These are phyloP conservation scores for Pollenia labialis DNA, from an alignment of 2,888 invertebrate species.

Conservation along the genomic window DNA sequence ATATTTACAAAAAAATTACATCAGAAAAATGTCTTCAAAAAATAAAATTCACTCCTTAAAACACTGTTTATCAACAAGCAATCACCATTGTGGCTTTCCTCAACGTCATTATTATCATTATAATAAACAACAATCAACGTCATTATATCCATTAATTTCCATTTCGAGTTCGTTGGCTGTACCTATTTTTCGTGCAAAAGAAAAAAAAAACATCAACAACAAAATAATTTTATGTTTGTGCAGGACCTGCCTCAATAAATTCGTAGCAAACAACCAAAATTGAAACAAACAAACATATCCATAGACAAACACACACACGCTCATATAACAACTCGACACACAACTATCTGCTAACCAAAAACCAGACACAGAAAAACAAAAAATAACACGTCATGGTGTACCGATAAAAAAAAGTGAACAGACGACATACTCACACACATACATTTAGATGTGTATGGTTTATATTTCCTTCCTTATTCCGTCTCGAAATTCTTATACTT, in stretches of 20 bases:
- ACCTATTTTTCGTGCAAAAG: conserved; percentile 80
- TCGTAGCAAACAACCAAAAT: conserved; percentile 70
- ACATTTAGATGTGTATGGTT: conserved; percentile 48
- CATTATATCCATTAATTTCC: conserved; percentile 62
- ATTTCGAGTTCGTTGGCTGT: conserved; percentile 82
- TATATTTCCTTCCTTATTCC: conserved; percentile 74
- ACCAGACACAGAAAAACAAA: conserved; percentile 52
- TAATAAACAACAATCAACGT: conserved; percentile 48
- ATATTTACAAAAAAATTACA: no score
- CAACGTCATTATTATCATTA: conserved; percentile 15
- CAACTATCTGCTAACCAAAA: conserved; percentile 32
- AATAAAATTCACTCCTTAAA: conserved; percentile 17
- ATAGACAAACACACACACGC: conserved; percentile 38
- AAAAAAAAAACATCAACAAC: conserved; percentile 46
- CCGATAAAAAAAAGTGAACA: conserved; percentile 26
- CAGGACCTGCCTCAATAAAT: conserved; percentile 83
- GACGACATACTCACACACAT: conserved; percentile 33
- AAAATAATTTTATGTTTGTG: conserved; percentile 72
- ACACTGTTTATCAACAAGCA: conserved; percentile 50
- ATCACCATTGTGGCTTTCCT: conserved; percentile 33
- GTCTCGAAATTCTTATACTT: conserved; percentile 57
- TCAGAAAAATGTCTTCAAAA: background rate
- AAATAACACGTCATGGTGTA: conserved; percentile 64
- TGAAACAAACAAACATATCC: conserved; percentile 31
- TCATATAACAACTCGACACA: conserved; percentile 16